Conservation (phyloP, 1,140 invertebrate species). For the Propsilocerus akamusi region DNA sequence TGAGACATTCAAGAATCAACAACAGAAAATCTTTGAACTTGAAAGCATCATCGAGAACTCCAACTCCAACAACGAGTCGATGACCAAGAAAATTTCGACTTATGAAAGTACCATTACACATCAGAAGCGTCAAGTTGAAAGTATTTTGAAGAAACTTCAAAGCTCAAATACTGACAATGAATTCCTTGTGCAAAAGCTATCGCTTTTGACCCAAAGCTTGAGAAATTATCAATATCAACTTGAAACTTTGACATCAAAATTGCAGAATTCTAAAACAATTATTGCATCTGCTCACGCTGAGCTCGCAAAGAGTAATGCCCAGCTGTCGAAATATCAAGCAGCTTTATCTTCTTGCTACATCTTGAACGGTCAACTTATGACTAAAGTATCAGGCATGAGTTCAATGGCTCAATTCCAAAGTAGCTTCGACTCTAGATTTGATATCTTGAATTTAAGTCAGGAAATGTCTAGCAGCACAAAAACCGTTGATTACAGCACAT, state of each 20-base stretch:
- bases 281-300: background rate
- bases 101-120: background rate
- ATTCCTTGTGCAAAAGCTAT: background rate
- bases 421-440: background rate
- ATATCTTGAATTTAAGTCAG: background rate
- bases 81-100: background rate
- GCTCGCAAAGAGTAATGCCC: background rate
- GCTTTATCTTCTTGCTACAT: background rate
- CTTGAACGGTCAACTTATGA: constrained; percentile 2
- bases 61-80: background rate
- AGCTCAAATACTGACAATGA: constrained; percentile 1
- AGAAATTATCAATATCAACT: background rate
- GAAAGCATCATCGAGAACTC: background rate
- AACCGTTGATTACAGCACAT: background rate
- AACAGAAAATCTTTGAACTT: background rate
- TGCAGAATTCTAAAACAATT: background rate
- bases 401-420: background rate
- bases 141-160: constrained; percentile 1
- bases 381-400: background rate
- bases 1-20: background rate
- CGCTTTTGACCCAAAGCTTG: background rate
- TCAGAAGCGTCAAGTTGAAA: background rate
- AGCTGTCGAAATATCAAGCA: constrained; percentile 2
- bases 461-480: background rate
- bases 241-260: background rate